Evolutionary conservation across 2,113 vertebrate genomes (phyloP).

Genomic region (Suricata suricatta): DNA sequence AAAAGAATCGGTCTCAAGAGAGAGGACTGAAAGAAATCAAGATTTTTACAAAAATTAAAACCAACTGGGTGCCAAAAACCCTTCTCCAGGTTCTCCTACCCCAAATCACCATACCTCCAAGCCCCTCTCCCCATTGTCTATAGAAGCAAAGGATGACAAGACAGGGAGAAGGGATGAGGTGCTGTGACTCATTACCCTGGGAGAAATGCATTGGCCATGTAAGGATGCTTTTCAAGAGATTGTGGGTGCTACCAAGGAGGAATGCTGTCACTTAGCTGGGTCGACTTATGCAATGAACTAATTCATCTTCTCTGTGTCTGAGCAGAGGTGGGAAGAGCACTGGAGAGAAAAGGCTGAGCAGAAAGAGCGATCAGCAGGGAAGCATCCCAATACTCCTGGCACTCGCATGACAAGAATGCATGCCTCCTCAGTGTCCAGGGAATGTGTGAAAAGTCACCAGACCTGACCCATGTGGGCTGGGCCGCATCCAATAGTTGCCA

Average conservation of each 20-base stretch:
- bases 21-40: background rate
- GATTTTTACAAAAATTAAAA: background rate
- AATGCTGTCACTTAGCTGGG: background rate
- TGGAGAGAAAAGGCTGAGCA: background rate
- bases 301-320: background rate
- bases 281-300: background rate
- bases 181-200: background rate
- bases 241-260: background rate
- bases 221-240: background rate
- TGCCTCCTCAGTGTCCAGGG: background rate
- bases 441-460: background rate
- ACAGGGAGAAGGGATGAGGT: background rate
- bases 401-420: background rate
- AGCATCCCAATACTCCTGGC: background rate
- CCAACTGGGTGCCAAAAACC: background rate
- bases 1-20: background rate
- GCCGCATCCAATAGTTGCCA: background rate
- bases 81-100: background rate
- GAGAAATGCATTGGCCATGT: background rate
- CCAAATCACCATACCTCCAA: background rate
- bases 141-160: background rate
- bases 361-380: background rate
- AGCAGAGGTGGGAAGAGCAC: background rate
- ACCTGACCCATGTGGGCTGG: background rate
- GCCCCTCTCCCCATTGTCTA: background rate